Conservation (phyloP, 2,113 vertebrate species). For the Megaptera novaeangliae region DNA sequence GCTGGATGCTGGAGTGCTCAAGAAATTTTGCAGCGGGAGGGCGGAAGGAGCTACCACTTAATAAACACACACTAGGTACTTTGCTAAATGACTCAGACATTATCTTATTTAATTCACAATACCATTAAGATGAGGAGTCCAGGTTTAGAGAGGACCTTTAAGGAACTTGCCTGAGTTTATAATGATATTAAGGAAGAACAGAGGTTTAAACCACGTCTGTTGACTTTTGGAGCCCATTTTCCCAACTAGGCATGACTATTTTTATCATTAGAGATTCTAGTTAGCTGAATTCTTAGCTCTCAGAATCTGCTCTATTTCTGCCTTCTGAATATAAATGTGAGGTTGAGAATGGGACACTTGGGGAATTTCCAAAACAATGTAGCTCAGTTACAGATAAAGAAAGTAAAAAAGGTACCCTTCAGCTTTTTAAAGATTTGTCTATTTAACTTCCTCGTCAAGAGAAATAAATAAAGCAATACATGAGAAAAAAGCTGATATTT, state of each 20-base stretch:
- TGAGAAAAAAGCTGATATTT: background rate
- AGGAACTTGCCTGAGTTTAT: background rate
- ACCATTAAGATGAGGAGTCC: background rate
- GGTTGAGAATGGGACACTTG: background rate
- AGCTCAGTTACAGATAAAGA: background rate
- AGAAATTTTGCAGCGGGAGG: background rate
- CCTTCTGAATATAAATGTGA: background rate
- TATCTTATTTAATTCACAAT: background rate
- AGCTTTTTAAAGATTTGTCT: background rate
- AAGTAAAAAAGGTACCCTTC: background rate
- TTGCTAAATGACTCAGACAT: background rate
- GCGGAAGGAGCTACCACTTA: background rate
- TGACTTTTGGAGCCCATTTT: background rate
- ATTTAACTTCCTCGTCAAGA: background rate
- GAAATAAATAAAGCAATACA: background rate
- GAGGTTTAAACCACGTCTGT: background rate
- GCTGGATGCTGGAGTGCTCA: background rate
- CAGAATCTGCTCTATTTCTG: background rate
- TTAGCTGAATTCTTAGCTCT: background rate
- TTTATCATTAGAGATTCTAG: background rate
- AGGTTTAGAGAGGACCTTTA: background rate
- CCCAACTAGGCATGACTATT: background rate
- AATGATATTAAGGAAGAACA: background rate
- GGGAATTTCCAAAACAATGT: background rate
- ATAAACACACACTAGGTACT: background rate